Evolutionary conservation across 2,113 vertebrate species (phyloP).

Genomic region (Grus americana): DNA sequence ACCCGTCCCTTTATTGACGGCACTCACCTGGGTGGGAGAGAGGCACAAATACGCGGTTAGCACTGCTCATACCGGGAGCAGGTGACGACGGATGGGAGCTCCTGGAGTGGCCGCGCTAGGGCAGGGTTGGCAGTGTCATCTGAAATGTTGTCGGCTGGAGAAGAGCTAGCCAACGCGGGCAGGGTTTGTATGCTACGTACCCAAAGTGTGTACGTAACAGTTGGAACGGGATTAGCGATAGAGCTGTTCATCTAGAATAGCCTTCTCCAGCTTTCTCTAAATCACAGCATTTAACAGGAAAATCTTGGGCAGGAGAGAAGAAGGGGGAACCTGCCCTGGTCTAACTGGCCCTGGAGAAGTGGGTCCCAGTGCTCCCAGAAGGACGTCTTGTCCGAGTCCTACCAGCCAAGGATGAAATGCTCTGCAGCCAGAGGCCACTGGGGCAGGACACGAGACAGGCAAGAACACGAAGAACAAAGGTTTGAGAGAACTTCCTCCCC

Average conservation of each 20-base stretch:
- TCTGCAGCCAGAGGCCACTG: not conserved
- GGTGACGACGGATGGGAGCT: not conserved
- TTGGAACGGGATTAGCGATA: not conserved
- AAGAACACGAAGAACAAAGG: not conserved
- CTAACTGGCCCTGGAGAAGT: not conserved
- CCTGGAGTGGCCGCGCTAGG: not conserved
- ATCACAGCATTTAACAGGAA: not conserved
- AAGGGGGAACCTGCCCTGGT: not conserved
- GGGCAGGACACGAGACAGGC: not conserved
- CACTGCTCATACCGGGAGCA: not conserved
- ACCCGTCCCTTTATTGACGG: not conserved
- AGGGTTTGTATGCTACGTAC: not conserved
- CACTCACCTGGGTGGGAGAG: slow-evolving; percentile 38
- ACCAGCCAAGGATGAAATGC: not conserved
- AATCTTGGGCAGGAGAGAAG: not conserved
- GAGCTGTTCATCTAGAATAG: not conserved
- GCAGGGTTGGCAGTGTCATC: not conserved
- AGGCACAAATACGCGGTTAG: not conserved
- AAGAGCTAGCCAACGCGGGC: not conserved
- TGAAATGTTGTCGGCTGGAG: not conserved
- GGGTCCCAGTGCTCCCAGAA: not conserved
- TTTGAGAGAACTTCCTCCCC: not conserved
- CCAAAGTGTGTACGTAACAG: not conserved
- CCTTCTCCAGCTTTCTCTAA: not conserved
- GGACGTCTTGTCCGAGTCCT: not conserved